phyloP scores from a whole-genome alignment of 1,140 invertebrate species.

The Hypsibius dujardini region DNA sequence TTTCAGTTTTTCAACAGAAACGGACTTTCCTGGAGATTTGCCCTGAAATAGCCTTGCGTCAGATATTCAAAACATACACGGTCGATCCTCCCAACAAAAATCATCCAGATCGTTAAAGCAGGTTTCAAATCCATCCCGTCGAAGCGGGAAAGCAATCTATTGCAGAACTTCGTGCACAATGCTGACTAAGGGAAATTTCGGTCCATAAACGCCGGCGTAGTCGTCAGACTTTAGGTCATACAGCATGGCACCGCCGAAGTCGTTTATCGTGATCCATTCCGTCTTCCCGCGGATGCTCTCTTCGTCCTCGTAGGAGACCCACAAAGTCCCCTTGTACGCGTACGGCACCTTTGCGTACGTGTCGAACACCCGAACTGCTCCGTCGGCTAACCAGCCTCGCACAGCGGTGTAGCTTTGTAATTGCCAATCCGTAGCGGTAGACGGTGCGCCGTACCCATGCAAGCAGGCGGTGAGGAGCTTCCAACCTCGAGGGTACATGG shows the following conservation, averaged over 20 bases:
- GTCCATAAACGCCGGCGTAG: neutral
- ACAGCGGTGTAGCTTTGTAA: slow-evolving; percentile 21
- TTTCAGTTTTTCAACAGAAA: too few relatives aligned
- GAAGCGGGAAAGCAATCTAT: too few relatives aligned
- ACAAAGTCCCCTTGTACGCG: slow-evolving; percentile 57
- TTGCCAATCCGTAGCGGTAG: neutral
- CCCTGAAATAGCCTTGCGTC: too few relatives aligned
- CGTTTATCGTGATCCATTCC: slow-evolving; percentile 48
- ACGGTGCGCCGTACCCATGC: neutral
- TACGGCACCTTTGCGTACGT: slow-evolving; percentile 54
- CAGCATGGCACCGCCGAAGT: slow-evolving; percentile 58
- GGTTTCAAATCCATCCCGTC: too few relatives aligned
- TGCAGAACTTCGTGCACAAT: too few relatives aligned
- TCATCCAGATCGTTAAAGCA: too few relatives aligned
- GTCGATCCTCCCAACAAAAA: too few relatives aligned
- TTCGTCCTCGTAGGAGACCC: slow-evolving; percentile 72
- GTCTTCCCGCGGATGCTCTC: slow-evolving; percentile 56
- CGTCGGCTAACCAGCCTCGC: slow-evolving; percentile 22
- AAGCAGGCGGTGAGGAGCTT: neutral
- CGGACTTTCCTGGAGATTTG: too few relatives aligned
- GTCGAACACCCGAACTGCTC: slow-evolving; percentile 39
- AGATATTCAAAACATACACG: too few relatives aligned
- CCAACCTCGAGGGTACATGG: neutral
- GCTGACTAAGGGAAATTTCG: neutral
- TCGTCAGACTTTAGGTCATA: slow-evolving; percentile 29